A percentile compares a stretch with the other conserved stretches of the same genome.
phyloP scores from a whole-genome alignment of 2,113 vertebrate genomes.

The Proterorhinus semilunaris region DNA sequence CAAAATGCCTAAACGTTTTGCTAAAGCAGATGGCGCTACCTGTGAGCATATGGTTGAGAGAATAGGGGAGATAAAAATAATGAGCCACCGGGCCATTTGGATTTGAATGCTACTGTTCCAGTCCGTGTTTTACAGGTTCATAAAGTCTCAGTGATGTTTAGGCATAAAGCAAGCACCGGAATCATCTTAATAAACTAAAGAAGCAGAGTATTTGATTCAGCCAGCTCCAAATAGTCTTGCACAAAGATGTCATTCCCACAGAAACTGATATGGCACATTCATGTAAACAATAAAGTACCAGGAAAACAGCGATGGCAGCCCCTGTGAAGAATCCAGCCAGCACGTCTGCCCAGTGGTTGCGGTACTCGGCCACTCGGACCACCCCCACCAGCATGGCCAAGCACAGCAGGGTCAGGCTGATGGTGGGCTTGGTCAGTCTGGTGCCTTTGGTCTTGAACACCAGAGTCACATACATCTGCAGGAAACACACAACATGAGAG shows the following conservation, averaged over 20 bases:
- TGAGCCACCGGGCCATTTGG: not conserved
- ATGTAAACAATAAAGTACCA: constrained; percentile 73
- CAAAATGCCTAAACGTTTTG: not conserved
- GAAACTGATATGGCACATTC: not conserved
- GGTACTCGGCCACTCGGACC: constrained; percentile 86
- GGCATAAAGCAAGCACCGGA: not conserved
- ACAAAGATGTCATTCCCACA: too few species aligned
- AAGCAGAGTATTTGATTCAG: not conserved
- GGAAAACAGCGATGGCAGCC: constrained; percentile 83
- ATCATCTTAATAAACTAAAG: not conserved
- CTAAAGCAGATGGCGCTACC: not conserved
- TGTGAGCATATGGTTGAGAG: not conserved
- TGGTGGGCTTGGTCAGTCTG: constrained; percentile 85
- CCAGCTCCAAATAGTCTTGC: not conserved
- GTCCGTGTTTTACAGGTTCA: not conserved
- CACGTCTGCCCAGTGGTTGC: constrained; percentile 91
- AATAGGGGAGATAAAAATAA: constrained; percentile 7
- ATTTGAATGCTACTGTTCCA: not conserved
- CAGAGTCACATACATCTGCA: constrained; percentile 90
- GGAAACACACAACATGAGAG: constrained; percentile 3
- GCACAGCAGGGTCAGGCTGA: constrained; percentile 85
- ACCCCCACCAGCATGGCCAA: constrained; percentile 86
- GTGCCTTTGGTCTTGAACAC: constrained; percentile 88
- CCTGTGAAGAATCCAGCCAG: constrained; percentile 86
- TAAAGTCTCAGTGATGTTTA: not conserved